Conservation (phyloP, 53 echinoderm and acorn worm genomes). For the Echinarachnius parma region DNA sequence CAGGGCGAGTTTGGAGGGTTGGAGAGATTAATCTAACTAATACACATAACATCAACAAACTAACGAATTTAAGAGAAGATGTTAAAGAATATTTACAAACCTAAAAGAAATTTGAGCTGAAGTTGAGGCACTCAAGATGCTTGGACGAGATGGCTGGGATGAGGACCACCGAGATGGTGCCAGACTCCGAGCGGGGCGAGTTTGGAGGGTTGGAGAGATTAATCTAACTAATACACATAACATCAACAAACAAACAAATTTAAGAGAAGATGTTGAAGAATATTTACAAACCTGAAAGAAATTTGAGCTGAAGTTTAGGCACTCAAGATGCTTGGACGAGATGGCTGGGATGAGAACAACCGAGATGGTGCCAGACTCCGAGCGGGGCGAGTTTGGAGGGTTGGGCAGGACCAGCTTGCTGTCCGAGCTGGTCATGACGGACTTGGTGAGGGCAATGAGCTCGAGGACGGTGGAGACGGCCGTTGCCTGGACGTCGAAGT, state of each 20-base stretch:
- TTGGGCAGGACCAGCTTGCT: conserved; percentile 83
- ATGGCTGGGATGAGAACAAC: conserved; percentile 94
- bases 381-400: conserved; percentile 89
- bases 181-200: conserved; percentile 72
- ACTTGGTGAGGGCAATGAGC: conserved; percentile 87
- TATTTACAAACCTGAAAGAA: conserved; percentile 85
- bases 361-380: conserved; percentile 73
- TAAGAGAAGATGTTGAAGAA: too few species aligned
- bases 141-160: conserved; percentile 87
- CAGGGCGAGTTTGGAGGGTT: conserved; percentile 95
- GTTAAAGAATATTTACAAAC: too few species aligned
- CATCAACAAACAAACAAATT: too few species aligned
- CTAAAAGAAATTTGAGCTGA: conserved; percentile 89
- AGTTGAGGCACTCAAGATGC: conserved; percentile 84
- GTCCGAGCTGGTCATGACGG: conserved; percentile 65
- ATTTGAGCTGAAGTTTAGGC: conserved; percentile 79
- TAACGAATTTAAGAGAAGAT: too few species aligned
- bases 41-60: too few species aligned
- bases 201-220: conserved; percentile 94
- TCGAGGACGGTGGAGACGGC: conserved; percentile 86
- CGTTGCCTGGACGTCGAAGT: conserved; percentile 80
- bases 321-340: conserved; percentile 81
- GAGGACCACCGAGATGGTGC: conserved; percentile 86
- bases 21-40: too few species aligned
- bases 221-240: too few species aligned